A percentile compares a stretch with the other conserved stretches of the same genome.
Evolutionary conservation across 23 tunicate genomes (phyloP).

Genomic region (Phallusia fumigata): DNA sequence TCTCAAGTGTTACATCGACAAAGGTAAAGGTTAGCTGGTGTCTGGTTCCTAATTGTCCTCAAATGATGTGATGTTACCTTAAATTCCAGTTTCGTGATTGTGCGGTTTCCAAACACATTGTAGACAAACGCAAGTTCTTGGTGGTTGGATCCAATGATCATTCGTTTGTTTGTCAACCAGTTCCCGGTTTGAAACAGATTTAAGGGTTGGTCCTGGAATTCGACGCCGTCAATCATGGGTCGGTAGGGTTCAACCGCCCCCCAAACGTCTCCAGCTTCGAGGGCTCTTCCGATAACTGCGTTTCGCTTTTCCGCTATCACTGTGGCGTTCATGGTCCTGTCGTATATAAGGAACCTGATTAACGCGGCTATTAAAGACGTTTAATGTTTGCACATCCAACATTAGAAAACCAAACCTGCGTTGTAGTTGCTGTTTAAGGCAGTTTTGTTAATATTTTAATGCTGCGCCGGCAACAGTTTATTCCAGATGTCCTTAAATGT

Average conservation of each 20-base stretch:
- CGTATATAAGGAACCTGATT: background rate
- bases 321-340: constrained; percentile 26
- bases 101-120: background rate
- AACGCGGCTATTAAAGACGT: no score
- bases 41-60: no score
- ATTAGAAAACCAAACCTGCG: no score
- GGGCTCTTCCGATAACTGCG: constrained; percentile 29
- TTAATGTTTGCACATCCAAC: no score
- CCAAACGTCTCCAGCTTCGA: constrained; percentile 32
- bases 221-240: constrained; percentile 73
- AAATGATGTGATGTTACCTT: no score
- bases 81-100: background rate
- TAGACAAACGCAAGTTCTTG: constrained; percentile 6
- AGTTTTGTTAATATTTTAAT: no score
- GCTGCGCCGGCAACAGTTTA: no score
- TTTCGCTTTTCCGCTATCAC: constrained; percentile 15
- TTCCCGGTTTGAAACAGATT: constrained; percentile 53
- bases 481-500: no score
- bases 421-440: no score
- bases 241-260: constrained; percentile 78
- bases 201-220: constrained; percentile 78
- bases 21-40: no score
- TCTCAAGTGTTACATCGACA: no score
- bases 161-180: constrained; percentile 68
- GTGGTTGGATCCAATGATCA: constrained; percentile 32